Conservation (phyloP, 2,888 invertebrate genomes). For the Erebia ligea region DNA sequence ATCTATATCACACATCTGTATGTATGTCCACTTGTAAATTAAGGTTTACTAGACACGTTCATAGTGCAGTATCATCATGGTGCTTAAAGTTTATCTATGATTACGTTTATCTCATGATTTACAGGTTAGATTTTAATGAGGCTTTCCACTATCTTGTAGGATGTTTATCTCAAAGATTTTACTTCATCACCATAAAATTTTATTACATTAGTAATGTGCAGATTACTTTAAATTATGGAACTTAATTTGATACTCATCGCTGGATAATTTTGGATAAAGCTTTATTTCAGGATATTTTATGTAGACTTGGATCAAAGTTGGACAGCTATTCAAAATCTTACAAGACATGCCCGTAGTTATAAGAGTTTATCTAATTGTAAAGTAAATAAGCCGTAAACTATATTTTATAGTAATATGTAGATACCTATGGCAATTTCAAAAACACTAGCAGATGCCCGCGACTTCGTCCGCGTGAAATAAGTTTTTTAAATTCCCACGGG, state of each 20-base stretch:
- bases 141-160: constrained; percentile 10
- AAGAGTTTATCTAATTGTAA: too few relatives aligned
- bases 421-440: too few relatives aligned
- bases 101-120: constrained; percentile 5
- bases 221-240: not conserved
- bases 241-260: not conserved
- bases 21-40: not conserved
- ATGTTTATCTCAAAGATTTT: constrained; percentile 9
- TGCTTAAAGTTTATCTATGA: constrained; percentile 3
- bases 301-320: too few relatives aligned
- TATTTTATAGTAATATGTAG: too few relatives aligned
- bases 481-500: too few relatives aligned
- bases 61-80: not conserved
- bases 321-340: too few relatives aligned
- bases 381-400: too few relatives aligned
- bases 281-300: too few relatives aligned
- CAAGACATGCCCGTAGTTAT: too few relatives aligned
- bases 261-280: not conserved
- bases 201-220: not conserved
- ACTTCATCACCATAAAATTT: constrained; percentile 3
- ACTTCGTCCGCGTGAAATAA: too few relatives aligned
- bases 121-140: constrained; percentile 2
- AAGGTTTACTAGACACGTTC: constrained; percentile 4
- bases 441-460: too few relatives aligned
- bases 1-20: not conserved